These are phyloP conservation scores for Carapus acus DNA, from an alignment of 2,797 vertebrate species.

Conservation along the genomic window DNA sequence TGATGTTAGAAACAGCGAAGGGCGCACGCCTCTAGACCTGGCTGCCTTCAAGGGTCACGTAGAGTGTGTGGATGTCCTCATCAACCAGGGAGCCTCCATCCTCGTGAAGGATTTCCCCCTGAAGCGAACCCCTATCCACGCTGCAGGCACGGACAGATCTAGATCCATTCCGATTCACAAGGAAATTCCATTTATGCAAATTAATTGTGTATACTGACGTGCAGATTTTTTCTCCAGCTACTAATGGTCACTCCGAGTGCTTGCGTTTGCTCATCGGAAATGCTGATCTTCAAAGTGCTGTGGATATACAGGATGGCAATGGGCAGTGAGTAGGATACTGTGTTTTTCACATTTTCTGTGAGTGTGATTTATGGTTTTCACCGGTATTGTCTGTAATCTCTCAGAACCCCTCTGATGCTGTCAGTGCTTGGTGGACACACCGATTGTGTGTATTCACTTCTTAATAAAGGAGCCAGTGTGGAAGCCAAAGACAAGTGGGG, in stretches of 20 bases:
- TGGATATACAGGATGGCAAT: slow-evolving; percentile 96
- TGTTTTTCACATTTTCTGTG: background rate
- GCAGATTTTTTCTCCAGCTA: slow-evolving; percentile 75
- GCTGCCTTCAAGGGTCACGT: slow-evolving; percentile 95
- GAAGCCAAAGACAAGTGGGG: slow-evolving; percentile 99
- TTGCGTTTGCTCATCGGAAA: slow-evolving; percentile 95
- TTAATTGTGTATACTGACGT: background rate
- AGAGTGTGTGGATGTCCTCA: slow-evolving; percentile 96
- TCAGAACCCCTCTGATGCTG: slow-evolving; percentile 93
- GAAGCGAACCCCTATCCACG: slow-evolving; percentile 94
- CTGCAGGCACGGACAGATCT: slow-evolving; percentile 77
- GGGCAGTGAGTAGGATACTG: slow-evolving; percentile 82
- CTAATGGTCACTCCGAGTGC: slow-evolving; percentile 97
- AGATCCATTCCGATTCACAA: too few species aligned
- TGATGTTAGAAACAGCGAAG: slow-evolving; percentile 89
- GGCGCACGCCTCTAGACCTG: slow-evolving; percentile 90
- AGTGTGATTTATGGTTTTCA: background rate
- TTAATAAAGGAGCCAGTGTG: slow-evolving; percentile 93
- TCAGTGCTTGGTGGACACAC: slow-evolving; percentile 95
- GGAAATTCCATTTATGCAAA: background rate
- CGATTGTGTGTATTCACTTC: slow-evolving; percentile 92
- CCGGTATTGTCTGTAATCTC: slow-evolving; percentile 25
- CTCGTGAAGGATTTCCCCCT: slow-evolving; percentile 92
- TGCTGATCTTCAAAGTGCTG: slow-evolving; percentile 91
- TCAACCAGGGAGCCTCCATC: slow-evolving; percentile 96